Evolutionary conservation across 2,797 vertebrate genomes (phyloP).

Genomic region (Anabacerthia variegaticeps): DNA sequence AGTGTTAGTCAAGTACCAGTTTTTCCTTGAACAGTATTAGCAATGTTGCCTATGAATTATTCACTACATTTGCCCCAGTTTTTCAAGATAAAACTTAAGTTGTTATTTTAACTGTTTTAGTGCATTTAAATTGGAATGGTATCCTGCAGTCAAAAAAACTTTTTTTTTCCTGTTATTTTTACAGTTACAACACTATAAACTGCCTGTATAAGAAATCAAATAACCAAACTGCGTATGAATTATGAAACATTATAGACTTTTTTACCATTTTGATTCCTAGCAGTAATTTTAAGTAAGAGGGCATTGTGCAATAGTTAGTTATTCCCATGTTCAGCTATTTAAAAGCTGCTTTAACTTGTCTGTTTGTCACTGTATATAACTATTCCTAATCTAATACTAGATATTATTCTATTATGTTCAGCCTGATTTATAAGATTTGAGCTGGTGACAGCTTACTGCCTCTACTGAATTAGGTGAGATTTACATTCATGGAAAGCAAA

Average conservation of each 20-base stretch:
- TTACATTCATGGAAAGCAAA: conserved; percentile 68
- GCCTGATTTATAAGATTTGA: conserved; percentile 72
- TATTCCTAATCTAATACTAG: conserved; percentile 79
- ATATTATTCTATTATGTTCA: conserved; percentile 75
- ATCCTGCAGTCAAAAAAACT: conserved; percentile 66
- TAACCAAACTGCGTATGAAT: conserved; percentile 77
- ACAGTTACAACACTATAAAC: conserved; percentile 77
- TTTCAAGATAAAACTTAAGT: conserved; percentile 12
- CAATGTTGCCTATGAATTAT: conserved; percentile 42
- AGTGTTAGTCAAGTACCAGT: conserved; percentile 57
- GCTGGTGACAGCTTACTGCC: conserved; percentile 77
- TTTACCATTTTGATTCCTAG: conserved; percentile 74
- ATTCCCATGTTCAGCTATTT: conserved; percentile 78
- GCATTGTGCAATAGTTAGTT: conserved; percentile 86
- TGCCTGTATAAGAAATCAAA: conserved; percentile 77
- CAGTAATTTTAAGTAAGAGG: conserved; percentile 80
- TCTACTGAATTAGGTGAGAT: conserved; percentile 75
- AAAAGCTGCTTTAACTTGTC: conserved; percentile 83
- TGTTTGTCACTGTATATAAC: conserved; percentile 80
- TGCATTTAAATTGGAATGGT: conserved; percentile 62
- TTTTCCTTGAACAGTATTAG: conserved; percentile 59
- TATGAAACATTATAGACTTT: conserved; percentile 73
- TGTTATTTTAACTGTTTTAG: conserved; percentile 66
- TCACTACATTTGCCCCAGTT: conserved; percentile 58
- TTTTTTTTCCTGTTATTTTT: conserved; percentile 64